Evolutionary conservation across 1,140 invertebrate species (phyloP), one percentile per base, ranked within the genome.

Genomic region (Sesamia nonagrioides): DNA sequence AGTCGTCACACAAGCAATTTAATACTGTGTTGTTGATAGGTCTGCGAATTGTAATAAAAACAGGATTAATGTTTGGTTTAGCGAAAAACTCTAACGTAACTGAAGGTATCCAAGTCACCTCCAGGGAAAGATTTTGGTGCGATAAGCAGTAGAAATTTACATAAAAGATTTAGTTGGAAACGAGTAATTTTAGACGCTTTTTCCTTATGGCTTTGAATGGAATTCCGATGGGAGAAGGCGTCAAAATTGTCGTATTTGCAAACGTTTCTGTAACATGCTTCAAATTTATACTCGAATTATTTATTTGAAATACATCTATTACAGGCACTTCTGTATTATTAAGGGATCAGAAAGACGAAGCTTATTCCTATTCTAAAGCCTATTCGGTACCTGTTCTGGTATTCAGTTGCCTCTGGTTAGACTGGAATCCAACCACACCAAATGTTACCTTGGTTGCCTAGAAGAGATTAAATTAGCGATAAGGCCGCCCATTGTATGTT

Each of bases 1-100:
- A 77, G 60, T 77, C 74, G 60, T 77, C 74, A 77, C 74, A 66
- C 63, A 66, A 37, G 54, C 74, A 77, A 77, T 77, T 77, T 77
- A 77, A 77, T 77, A 60, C 60, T 50, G 18, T 63, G 21, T 42
- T 33, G 66, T 77, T 77, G 61, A 66, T 77, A 40, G 45, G 60
- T 35, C 21, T 40, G 54, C 74, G 74, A 66, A 60, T 77, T 35
- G 74, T 54, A 77, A 77, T 77, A 77, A 77, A 77, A 77, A 50
- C 61, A 8, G 40, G 74, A 77, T 77, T 77, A 77, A 77, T 77
- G 48, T 54, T 40, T 66, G 60, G 48, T 54, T 40, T 66, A 48
- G 18, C 17, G 21, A 74, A 74, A 60, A 74, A 45, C 18, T 61
- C 56, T 60, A 45, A 6, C 18, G 68, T 54, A 35, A 42, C 54